These are phyloP conservation scores for Euura saliciscinereae DNA, from an alignment of 1,140 invertebrate species.

Conservation along the genomic window DNA sequence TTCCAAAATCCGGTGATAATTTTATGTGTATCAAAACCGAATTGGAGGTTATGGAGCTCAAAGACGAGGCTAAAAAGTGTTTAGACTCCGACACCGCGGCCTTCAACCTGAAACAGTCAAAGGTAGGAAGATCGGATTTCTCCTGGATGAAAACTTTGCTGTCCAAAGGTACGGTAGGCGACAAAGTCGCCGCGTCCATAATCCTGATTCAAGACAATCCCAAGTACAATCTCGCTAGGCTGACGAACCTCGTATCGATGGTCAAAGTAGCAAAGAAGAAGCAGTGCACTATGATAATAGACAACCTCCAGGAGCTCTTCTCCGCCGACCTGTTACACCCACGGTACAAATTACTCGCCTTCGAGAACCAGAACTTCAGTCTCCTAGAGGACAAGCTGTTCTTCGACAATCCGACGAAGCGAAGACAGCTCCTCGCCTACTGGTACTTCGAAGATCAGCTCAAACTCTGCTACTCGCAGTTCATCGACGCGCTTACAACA, in stretches of 20 bases:
- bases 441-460: slow-evolving; percentile 88
- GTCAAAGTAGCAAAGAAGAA: slow-evolving; percentile 84
- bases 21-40: slow-evolving; percentile 46
- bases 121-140: slow-evolving; percentile 47
- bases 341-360: slow-evolving; percentile 72
- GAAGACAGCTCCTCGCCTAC: slow-evolving; percentile 58
- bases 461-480: slow-evolving; percentile 77
- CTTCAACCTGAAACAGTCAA: slow-evolving; percentile 60
- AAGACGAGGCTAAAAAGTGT: slow-evolving; percentile 66
- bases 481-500: slow-evolving; percentile 68
- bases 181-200: slow-evolving; percentile 86
- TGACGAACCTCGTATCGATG: slow-evolving; percentile 77
- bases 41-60: slow-evolving; percentile 61
- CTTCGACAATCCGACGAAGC: slow-evolving; percentile 60
- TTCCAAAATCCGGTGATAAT: slow-evolving; percentile 32
- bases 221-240: slow-evolving; percentile 74
- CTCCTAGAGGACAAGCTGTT: slow-evolving; percentile 57
- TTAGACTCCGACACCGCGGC: slow-evolving; percentile 66
- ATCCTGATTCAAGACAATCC: slow-evolving; percentile 86
- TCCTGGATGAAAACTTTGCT: slow-evolving; percentile 84
- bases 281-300: slow-evolving; percentile 72
- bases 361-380: slow-evolving; percentile 72
- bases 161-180: slow-evolving; percentile 78
- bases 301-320: slow-evolving; percentile 80
- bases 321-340: slow-evolving; percentile 76